These are phyloP conservation scores for Anas acuta DNA, from an alignment of 2,797 vertebrate species.

Conservation along the genomic window DNA sequence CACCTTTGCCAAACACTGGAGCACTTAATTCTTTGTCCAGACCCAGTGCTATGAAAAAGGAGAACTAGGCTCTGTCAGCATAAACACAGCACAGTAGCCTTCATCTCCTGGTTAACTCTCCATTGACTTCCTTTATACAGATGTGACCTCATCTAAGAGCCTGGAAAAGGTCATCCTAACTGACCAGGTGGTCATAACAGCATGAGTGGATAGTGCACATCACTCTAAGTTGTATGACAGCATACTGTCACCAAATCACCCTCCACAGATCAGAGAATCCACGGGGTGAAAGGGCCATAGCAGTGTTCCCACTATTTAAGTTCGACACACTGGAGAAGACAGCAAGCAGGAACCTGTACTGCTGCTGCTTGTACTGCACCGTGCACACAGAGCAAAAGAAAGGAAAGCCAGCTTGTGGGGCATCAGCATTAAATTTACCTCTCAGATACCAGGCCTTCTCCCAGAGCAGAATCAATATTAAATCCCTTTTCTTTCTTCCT, in stretches of 20 bases:
- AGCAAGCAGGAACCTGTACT: neutral
- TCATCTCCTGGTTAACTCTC: neutral
- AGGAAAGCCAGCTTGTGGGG: neutral
- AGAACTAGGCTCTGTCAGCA: neutral
- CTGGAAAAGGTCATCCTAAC: neutral
- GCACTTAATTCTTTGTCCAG: neutral
- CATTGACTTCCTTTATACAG: neutral
- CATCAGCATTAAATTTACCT: neutral
- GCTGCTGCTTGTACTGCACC: neutral
- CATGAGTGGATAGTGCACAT: neutral
- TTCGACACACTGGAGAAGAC: neutral
- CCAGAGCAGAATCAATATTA: neutral
- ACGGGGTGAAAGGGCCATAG: neutral
- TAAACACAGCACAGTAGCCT: neutral
- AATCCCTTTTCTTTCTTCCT: neutral
- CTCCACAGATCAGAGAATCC: neutral
- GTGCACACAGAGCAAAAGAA: neutral
- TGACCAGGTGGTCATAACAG: neutral
- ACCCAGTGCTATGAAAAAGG: neutral
- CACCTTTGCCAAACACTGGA: neutral
- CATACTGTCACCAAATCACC: neutral
- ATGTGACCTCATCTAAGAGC: neutral
- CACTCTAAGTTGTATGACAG: neutral
- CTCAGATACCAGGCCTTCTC: neutral
- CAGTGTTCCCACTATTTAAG: neutral